A percentile compares a stretch with the other conserved stretches of the same genome.
Conservation (phyloP, 2,113 vertebrate species). For the Dicerorhinus sumatrensis region DNA sequence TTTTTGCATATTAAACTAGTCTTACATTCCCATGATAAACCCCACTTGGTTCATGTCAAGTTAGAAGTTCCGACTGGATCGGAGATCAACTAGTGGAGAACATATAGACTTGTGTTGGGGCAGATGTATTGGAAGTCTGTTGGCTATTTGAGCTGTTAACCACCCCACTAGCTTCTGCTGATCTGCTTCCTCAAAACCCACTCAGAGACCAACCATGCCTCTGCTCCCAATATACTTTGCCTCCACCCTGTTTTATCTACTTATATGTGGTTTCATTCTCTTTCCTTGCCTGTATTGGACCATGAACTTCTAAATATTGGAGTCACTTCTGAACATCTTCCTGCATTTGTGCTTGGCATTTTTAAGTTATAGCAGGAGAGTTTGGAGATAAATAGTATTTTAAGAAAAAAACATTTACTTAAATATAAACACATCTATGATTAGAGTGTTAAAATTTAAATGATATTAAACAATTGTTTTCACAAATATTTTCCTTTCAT, state of each 20-base stretch:
- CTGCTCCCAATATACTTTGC: background rate
- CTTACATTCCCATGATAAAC: background rate
- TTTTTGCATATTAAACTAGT: background rate
- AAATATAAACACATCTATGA: constrained; percentile 40
- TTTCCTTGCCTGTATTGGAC: background rate
- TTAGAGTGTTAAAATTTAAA: background rate
- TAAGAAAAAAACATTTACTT: constrained; percentile 38
- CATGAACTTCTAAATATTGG: background rate
- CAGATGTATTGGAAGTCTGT: background rate
- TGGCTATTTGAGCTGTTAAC: background rate
- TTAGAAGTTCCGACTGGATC: constrained; percentile 10
- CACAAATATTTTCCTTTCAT: constrained; percentile 27
- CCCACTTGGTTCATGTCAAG: background rate
- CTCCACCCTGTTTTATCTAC: background rate
- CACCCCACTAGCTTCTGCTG: background rate
- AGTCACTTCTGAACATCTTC: background rate
- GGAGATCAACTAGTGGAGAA: background rate
- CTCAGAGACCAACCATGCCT: background rate
- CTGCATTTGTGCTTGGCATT: background rate
- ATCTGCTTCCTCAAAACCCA: background rate
- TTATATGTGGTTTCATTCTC: background rate
- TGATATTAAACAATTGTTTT: background rate
- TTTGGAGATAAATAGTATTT: constrained; percentile 37
- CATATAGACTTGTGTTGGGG: background rate
- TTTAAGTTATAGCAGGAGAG: constrained; percentile 11